Evolutionary conservation across 1,140 invertebrate genomes (phyloP).

Genomic region (Octopus sinensis): DNA sequence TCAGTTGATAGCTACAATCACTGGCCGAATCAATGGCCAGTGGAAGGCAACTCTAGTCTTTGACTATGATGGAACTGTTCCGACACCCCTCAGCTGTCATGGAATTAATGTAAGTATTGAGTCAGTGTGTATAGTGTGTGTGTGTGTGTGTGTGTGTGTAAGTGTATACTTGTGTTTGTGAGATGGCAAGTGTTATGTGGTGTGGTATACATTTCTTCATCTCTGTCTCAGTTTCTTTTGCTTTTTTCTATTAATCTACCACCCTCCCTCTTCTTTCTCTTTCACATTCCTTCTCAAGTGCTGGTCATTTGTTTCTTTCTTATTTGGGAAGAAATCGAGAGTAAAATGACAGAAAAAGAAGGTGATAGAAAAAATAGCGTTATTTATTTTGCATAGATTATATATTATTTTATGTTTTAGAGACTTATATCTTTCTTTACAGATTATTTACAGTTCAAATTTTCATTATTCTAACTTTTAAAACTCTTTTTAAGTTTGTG

Average conservation of each 20-base stretch:
- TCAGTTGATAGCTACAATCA: slow-evolving; percentile 34
- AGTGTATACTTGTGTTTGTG: not conserved
- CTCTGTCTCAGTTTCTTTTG: not conserved
- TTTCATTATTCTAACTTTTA: no score
- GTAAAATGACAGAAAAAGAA: no score
- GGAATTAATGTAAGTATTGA: slow-evolving; percentile 37
- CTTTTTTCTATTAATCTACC: not conserved
- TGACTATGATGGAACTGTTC: slow-evolving; percentile 34
- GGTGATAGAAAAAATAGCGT: no score
- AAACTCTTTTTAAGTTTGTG: no score
- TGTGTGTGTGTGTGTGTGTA: no score
- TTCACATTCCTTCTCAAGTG: not conserved
- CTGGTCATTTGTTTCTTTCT: not conserved
- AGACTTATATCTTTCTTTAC: no score
- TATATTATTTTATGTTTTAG: no score
- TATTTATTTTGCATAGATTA: no score
- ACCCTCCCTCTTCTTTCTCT: not conserved
- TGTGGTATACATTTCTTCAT: no score
- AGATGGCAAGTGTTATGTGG: no score
- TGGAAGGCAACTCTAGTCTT: slow-evolving; percentile 34
- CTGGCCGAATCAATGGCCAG: slow-evolving; percentile 35
- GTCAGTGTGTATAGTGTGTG: no score
- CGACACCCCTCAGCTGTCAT: slow-evolving; percentile 36
- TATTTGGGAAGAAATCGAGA: not conserved
- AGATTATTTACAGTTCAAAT: no score